phyloP scores from a whole-genome alignment of 2,797 vertebrate genomes.

The Mallotus villosus region DNA sequence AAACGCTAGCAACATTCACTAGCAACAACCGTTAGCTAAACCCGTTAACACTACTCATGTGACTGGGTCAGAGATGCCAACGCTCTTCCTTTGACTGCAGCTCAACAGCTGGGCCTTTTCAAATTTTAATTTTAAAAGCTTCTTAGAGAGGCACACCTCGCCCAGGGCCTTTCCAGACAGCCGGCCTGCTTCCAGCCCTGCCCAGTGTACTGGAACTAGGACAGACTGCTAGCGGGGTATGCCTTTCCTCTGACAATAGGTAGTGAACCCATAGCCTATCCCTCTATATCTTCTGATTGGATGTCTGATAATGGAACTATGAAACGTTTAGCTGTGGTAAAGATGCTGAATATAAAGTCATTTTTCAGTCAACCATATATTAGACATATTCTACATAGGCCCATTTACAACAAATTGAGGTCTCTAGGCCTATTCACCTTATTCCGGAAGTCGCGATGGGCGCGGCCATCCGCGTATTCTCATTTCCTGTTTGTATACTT shows the following conservation, averaged over 20 bases:
- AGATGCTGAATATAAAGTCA: too few species aligned
- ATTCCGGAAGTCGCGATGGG: too few species aligned
- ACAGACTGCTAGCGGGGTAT: not conserved
- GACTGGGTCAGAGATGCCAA: not conserved
- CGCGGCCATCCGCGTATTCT: too few species aligned
- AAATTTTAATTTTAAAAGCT: slow-evolving; percentile 8
- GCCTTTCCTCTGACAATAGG: not conserved
- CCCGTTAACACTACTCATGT: not conserved
- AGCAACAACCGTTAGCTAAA: not conserved
- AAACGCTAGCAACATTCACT: not conserved
- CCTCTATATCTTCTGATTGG: too few species aligned
- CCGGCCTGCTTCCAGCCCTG: slow-evolving; percentile 8
- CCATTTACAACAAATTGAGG: too few species aligned
- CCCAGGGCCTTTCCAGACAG: slow-evolving; percentile 14
- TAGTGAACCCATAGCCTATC: too few species aligned
- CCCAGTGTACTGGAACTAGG: not conserved
- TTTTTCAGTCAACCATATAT: too few species aligned
- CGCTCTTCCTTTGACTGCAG: not conserved
- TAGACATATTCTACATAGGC: too few species aligned
- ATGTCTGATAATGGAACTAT: too few species aligned
- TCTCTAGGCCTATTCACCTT: too few species aligned
- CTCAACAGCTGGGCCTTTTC: slow-evolving; percentile 22
- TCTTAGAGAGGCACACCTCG: slow-evolving; percentile 9
- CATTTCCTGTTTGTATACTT: too few species aligned
- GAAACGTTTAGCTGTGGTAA: too few species aligned